phyloP scores from a whole-genome alignment of 2,113 vertebrate species.

The Heterotilapia buettikoferi region DNA sequence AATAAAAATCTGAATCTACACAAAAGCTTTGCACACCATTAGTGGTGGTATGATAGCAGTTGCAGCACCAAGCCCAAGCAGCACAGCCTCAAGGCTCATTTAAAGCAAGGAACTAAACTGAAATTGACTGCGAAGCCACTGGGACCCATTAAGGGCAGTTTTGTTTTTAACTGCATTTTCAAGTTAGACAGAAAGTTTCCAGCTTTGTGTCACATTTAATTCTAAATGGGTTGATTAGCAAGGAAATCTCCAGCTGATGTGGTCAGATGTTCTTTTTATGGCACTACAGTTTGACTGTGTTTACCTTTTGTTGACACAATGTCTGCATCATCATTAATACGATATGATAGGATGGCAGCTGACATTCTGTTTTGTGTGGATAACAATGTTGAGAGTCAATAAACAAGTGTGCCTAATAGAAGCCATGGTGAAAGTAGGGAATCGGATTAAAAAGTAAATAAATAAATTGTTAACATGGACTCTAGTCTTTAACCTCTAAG shows the following conservation, averaged over 20 bases:
- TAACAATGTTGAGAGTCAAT: background rate
- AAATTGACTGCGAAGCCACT: background rate
- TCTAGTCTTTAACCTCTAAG: background rate
- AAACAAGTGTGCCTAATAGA: background rate
- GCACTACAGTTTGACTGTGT: background rate
- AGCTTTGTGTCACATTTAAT: background rate
- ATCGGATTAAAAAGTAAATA: background rate
- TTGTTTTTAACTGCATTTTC: background rate
- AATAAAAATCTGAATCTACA: background rate
- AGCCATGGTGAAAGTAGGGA: background rate
- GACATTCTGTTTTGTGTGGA: background rate
- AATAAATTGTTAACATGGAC: background rate
- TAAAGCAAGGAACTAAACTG: background rate
- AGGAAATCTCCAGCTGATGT: background rate
- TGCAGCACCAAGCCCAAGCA: background rate
- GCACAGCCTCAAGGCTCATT: background rate
- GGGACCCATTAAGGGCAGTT: background rate
- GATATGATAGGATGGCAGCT: background rate
- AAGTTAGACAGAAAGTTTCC: background rate
- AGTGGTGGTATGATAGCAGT: background rate
- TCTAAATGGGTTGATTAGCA: background rate
- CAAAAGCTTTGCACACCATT: background rate
- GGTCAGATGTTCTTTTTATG: background rate
- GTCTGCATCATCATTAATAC: background rate
- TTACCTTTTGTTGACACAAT: background rate